Conservation (phyloP, 2,113 vertebrate genomes). For the Ictidomys tridecemlineatus region DNA sequence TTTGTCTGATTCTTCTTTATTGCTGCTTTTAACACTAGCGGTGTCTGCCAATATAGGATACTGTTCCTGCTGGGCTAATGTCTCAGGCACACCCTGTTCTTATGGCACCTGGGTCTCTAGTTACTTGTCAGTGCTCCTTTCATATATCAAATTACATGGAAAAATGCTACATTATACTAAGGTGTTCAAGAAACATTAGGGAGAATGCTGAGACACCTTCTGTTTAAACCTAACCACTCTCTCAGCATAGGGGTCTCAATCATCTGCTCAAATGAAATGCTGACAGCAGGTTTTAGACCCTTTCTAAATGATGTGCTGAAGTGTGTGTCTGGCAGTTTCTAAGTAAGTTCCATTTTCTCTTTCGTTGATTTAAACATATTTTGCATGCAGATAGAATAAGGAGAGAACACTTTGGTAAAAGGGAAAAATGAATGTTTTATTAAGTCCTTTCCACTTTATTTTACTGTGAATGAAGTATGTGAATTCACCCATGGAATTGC, state of each 20-base stretch:
- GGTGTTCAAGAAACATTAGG: background rate
- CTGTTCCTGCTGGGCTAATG: background rate
- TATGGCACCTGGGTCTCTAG: slow-evolving; percentile 37
- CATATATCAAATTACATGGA: slow-evolving; percentile 22
- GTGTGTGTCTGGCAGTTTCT: slow-evolving; percentile 33
- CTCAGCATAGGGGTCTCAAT: background rate
- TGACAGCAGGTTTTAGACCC: background rate
- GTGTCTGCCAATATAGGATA: background rate
- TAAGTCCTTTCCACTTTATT: slow-evolving; percentile 50
- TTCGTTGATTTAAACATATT: slow-evolving; percentile 50
- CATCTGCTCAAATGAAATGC: background rate
- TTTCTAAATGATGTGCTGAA: background rate
- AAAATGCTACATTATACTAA: background rate
- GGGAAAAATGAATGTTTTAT: slow-evolving; percentile 27
- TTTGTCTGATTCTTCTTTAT: background rate
- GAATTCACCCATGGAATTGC: background rate
- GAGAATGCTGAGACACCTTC: slow-evolving; percentile 48
- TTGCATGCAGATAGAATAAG: background rate
- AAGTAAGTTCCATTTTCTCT: slow-evolving; percentile 57
- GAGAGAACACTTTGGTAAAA: background rate
- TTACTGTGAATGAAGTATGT: background rate
- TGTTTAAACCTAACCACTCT: slow-evolving; percentile 41
- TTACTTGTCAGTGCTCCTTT: slow-evolving; percentile 67
- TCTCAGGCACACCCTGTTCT: background rate
- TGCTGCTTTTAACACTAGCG: background rate